phyloP scores from a whole-genome alignment of 2,888 invertebrate genomes.

The Euplexia lucipara region DNA sequence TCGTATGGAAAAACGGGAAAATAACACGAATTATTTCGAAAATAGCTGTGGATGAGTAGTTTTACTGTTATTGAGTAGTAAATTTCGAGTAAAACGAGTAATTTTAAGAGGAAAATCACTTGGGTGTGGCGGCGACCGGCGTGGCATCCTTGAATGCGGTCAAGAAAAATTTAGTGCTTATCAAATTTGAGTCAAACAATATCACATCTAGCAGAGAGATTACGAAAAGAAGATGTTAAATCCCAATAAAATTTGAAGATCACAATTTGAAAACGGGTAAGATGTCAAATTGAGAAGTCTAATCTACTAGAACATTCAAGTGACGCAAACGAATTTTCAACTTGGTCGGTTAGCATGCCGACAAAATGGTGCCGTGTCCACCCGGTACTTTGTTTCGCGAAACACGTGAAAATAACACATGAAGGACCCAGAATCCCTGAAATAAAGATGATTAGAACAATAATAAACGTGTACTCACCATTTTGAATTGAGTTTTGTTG shows the following conservation, averaged over 20 bases:
- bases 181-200: conserved; percentile 53
- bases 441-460: conserved; percentile 40
- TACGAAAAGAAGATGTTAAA: conserved; percentile 53
- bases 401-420: conserved; percentile 46
- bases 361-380: conserved; percentile 87
- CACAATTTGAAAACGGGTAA: conserved; percentile 36
- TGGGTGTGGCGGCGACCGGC: conserved; percentile 61
- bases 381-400: conserved; percentile 70
- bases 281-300: conserved; percentile 27
- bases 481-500: conserved; percentile 87
- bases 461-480: conserved; percentile 82
- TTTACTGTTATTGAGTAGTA: not conserved
- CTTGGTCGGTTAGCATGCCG: conserved; percentile 69
- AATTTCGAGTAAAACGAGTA: not conserved
- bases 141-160: conserved; percentile 66
- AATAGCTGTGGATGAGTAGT: not conserved
- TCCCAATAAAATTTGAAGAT: conserved; percentile 40
- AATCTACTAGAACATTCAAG: conserved; percentile 18
- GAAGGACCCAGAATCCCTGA: conserved; percentile 24
- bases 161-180: conserved; percentile 34
- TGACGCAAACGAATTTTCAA: conserved; percentile 41
- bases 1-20: conserved; percentile 30
- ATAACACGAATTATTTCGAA: not conserved
- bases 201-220: conserved; percentile 49
- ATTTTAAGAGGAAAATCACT: conserved; percentile 3